These are phyloP conservation scores for Laterallus jamaicensis DNA, from an alignment of 2,113 vertebrate species.

Conservation along the genomic window DNA sequence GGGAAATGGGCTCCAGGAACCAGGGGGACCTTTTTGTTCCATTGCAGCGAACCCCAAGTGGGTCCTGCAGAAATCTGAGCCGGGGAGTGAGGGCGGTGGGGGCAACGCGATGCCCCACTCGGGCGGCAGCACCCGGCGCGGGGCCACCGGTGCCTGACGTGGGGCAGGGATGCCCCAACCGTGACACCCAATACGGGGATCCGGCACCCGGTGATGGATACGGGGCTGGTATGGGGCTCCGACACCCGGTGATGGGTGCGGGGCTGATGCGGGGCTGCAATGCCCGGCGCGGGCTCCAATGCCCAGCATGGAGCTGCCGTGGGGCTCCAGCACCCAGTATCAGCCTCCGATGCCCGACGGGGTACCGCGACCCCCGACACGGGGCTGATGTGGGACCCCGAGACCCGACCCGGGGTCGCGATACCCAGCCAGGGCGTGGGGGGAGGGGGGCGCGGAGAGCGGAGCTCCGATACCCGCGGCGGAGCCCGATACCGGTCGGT, in stretches of 20 bases:
- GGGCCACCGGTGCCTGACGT: not conserved
- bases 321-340: not conserved
- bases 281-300: not conserved
- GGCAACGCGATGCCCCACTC: rapidly evolving
- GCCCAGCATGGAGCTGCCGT: not conserved
- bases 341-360: not conserved
- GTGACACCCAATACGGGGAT: not conserved
- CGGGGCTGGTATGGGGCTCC: not conserved
- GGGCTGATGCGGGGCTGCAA: not conserved
- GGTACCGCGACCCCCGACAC: not conserved
- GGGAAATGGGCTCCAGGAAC: not conserved
- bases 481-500: not conserved
- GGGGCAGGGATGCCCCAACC: not conserved
- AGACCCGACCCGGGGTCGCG: not conserved
- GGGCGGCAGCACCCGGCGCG: rapidly evolving
- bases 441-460: not conserved
- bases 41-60: not conserved
- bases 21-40: not conserved
- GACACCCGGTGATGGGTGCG: not conserved
- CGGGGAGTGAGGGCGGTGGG: not conserved
- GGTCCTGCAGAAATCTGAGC: not conserved
- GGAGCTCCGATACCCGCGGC: not conserved
- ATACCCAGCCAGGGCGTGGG: not conserved
- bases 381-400: not conserved
- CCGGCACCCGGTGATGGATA: rapidly evolving